Base-by-base conservation (phyloP, 2,888 invertebrate species). In the Pachycephus smyrnensis region DNA sequence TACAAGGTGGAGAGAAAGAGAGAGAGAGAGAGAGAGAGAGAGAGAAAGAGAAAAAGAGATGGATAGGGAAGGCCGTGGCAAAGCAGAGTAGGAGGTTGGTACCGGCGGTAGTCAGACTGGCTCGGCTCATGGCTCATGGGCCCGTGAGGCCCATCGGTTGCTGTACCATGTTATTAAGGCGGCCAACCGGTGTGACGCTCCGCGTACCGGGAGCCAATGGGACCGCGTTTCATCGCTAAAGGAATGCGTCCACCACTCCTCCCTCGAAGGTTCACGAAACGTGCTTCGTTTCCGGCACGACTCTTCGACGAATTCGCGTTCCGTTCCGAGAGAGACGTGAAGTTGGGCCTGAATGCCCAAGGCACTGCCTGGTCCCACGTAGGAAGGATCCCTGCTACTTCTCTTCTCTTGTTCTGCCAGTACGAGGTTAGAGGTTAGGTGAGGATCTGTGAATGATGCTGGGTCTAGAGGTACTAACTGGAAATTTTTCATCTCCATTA, bases 171-270 rank as follows among this genome's bases (percentile, higher is more conserved):
- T 90, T 87, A 90, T 90, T 90, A 90, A 89, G 89, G 86, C 87
- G 88, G 88, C 90, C 90, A 90, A 90, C 90, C 89, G 86, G 90
- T 90, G 90, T 90, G 90, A 90, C 90, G 90, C 88, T 87, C 84
- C 84, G 85, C 84, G 84, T 83, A 81, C 85, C 85, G 82, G 85
- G 88, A 88, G 88, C 90, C 90, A 90, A 90, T 90, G 88, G 85
- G 87, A 86, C 86, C 83, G 87, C 86, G 86, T 86, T 85, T 84
- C 88, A 87, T 87, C 87, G 87, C 84, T 84, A 79, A 84, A 84
- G 87, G 89, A 89, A 89, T 89, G 88, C 88, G 88, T 88, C 81
- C 90, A 40, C 40, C 40, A 83, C 82, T 83, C 84, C 82, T 80
- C 81, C 79, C 78, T 40, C 15, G 30, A 68, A 77, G 71, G 15